phyloP scores from a whole-genome alignment of 2,113 vertebrate species.

The Beaufortia kweichowensis region DNA sequence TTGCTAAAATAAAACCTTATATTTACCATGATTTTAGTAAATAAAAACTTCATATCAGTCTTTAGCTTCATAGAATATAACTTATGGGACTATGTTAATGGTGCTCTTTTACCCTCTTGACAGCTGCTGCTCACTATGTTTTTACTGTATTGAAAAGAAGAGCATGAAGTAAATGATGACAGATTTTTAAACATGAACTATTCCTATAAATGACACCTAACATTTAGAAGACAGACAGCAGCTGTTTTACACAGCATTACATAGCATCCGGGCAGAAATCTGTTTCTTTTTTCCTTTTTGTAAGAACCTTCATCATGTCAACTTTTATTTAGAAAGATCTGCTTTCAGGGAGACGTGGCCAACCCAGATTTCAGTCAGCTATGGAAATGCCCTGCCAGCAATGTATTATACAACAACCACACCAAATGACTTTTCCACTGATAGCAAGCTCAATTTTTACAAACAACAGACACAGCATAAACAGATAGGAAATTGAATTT shows the following conservation, averaged over 20 bases:
- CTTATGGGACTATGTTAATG: no score
- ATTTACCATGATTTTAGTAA: no score
- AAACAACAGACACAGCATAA: not conserved
- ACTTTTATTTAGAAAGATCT: not conserved
- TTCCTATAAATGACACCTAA: no score
- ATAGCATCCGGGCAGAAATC: not conserved
- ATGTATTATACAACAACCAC: not conserved
- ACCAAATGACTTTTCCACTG: not conserved
- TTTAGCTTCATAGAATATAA: no score
- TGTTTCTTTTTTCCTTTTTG: not conserved
- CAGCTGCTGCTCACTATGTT: no score
- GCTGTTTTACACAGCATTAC: not conserved
- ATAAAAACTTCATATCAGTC: no score
- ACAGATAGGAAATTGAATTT: not conserved
- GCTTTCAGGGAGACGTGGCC: not conserved
- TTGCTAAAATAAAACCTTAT: no score
- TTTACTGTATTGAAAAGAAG: no score
- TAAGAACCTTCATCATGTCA: not conserved
- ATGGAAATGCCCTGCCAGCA: not conserved
- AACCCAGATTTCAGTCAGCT: not conserved
- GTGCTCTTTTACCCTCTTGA: no score
- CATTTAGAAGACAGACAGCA: not conserved
- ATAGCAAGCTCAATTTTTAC: not conserved
- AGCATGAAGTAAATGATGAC: no score
- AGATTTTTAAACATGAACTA: no score